Percentiles rank a stretch among this genome's conserved stretches.
phyloP scores from a whole-genome alignment of 53 echinoderm and acorn worm genomes.

The Paracentrotus lividus region DNA sequence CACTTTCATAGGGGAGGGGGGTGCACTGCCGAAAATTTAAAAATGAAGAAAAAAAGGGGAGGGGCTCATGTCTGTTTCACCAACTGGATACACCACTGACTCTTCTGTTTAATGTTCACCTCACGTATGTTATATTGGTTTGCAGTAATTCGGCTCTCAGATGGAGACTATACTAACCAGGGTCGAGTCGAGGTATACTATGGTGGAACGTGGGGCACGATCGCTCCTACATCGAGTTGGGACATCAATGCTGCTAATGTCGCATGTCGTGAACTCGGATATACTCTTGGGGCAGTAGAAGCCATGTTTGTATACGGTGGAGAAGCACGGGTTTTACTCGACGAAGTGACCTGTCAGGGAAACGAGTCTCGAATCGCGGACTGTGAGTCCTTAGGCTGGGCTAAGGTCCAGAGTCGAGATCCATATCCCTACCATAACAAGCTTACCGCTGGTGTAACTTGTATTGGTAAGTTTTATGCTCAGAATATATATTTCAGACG shows the following conservation, averaged over 20 bases:
- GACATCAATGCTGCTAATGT: conserved; percentile 39
- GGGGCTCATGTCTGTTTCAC: too few relatives aligned
- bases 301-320: not conserved
- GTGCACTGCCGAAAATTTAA: too few relatives aligned
- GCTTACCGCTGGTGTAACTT: not conserved
- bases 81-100: not conserved
- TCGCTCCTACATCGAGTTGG: conserved; percentile 13
- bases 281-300: conserved; percentile 26
- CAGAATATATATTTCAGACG: too few relatives aligned
- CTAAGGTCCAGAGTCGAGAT: conserved; percentile 14
- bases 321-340: conserved; percentile 17
- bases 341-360: conserved; percentile 1
- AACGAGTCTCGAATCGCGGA: conserved; percentile 27
- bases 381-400: conserved; percentile 48
- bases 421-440: not conserved
- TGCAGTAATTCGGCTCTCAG: conserved; percentile 37
- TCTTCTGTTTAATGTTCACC: not conserved
- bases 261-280: conserved; percentile 36
- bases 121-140: not conserved
- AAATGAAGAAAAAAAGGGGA: too few relatives aligned
- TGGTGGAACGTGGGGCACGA: conserved; percentile 48
- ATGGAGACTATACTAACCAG: conserved; percentile 5
- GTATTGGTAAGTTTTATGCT: conserved; percentile 41
- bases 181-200: conserved; percentile 62
- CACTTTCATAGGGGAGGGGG: too few relatives aligned